Evolutionary conservation across 1,140 invertebrate genomes (phyloP), one percentile per base, ranked within the genome.

Genomic region (Pantala flavescens): DNA sequence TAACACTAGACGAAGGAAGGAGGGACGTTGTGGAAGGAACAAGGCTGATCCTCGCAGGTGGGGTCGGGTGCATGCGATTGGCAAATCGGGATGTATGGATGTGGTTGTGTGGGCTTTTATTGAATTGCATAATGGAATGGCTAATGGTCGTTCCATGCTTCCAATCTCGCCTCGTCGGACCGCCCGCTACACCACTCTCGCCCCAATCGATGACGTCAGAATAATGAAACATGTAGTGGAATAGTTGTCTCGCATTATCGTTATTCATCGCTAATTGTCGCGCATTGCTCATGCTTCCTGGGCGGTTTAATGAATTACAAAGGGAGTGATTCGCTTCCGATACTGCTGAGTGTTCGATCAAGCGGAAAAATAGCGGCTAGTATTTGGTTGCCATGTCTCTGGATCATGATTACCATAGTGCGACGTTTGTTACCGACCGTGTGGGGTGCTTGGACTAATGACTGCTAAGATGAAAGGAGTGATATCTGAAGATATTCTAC

Each of bases 121-220:
- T 63, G 49, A 63, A 63, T 63, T 63, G 49, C 49, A 63, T 63
- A 63, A 63, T 63, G 49, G 49, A 63, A 63, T 63, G 49, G 49
- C 49, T 63, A 63, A 63, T 63, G 49, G 49, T 63, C 49, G 49
- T 63, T 63, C 49, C 49, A 63, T 63, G 49, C 49, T 63, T 14
- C 49, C 49, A 63, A 21, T 63, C 49, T 21, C n/a, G 49, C 12
- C 49, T 63, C 49, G 1, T 12, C 49, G 16, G 49, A 7, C 49
- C 49, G 49, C 14, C 49, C 49, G 12, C n/a, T 63, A 16, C 49
- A 7, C n/a, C n/a, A n/a, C n/a, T 21, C 49, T 63, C 14, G 5
- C 49, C 49, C 49, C 5, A 14, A 63, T 63, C 49, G n/a, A 63
- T 63, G 12, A 63, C 12, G 49, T 3, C 49, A 3, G n/a, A 63